Evolutionary conservation across 2,888 invertebrate species (phyloP).

Genomic region (Acleris holmiana): DNA sequence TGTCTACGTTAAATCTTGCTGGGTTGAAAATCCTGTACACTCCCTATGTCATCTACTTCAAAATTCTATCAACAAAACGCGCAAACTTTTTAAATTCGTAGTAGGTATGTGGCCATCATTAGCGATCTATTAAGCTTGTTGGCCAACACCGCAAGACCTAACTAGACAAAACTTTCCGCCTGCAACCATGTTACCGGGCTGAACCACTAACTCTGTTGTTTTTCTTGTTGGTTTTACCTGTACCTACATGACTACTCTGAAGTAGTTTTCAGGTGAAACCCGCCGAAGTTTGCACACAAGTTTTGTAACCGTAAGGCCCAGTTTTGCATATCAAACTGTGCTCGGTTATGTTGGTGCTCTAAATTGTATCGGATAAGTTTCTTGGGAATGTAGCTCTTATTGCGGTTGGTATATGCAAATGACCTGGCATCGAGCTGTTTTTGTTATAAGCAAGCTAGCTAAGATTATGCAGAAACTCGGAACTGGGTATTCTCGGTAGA

Average conservation of each 20-base stretch:
- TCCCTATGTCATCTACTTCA: background rate
- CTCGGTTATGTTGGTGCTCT: constrained; percentile 44
- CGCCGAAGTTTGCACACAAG: constrained; percentile 46
- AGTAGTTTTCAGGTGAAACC: constrained; percentile 42
- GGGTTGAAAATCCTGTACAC: no score
- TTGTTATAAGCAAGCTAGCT: constrained; percentile 25
- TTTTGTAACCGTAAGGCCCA: constrained; percentile 45
- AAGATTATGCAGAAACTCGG: constrained; percentile 21
- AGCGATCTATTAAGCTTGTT: constrained; percentile 28
- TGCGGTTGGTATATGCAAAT: constrained; percentile 35
- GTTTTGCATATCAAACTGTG: constrained; percentile 55
- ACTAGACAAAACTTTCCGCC: constrained; percentile 36
- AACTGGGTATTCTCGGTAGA: background rate
- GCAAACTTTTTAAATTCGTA: constrained; percentile 4
- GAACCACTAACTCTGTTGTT: constrained; percentile 40
- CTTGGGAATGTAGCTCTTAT: constrained; percentile 41
- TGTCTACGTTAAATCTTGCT: no score
- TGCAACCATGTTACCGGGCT: constrained; percentile 32
- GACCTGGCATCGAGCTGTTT: constrained; percentile 25
- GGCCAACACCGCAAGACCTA: constrained; percentile 32
- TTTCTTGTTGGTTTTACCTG: constrained; percentile 42
- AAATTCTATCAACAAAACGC: constrained; percentile 22
- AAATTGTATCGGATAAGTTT: constrained; percentile 46
- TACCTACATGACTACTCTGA: constrained; percentile 38
- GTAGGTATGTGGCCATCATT: constrained; percentile 24